phyloP scores from a whole-genome alignment of 2,113 vertebrate species.

The Zingel zingel region DNA sequence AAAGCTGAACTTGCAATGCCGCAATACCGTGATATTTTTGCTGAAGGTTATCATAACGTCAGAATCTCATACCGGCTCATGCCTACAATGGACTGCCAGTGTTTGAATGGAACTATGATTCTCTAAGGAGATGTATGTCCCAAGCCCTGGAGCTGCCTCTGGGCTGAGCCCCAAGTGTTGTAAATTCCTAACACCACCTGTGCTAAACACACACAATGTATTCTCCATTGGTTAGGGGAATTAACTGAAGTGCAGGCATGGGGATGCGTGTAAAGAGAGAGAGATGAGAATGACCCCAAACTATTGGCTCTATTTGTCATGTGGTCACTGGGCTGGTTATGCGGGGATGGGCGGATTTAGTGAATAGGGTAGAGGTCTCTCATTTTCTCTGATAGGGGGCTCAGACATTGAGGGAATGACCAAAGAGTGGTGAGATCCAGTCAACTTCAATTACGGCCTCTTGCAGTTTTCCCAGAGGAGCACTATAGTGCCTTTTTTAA shows the following conservation, averaged over 20 bases:
- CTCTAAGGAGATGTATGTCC: constrained; percentile 4
- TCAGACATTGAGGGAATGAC: constrained; percentile 70
- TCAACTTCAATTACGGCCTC: constrained; percentile 79
- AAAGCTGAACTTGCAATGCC: no score
- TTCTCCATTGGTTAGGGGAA: constrained; percentile 61
- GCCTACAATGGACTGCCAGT: neutral
- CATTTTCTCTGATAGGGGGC: constrained; percentile 73
- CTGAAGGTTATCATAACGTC: no score
- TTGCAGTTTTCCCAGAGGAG: constrained; percentile 77
- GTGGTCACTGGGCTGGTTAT: constrained; percentile 51
- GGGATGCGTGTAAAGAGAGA: constrained; percentile 32
- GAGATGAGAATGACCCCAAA: constrained; percentile 71
- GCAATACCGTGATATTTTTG: no score
- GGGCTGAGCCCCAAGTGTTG: constrained; percentile 36
- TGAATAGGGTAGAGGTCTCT: constrained; percentile 69
- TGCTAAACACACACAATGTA: constrained; percentile 56
- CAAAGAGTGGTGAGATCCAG: constrained; percentile 74
- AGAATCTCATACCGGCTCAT: no score
- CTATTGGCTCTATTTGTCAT: constrained; percentile 69
- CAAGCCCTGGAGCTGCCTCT: constrained; percentile 21
- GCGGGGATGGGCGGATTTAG: constrained; percentile 54
- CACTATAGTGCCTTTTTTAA: constrained; percentile 69
- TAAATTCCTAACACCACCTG: constrained; percentile 50
- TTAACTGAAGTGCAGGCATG: constrained; percentile 59
- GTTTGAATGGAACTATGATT: constrained; percentile 27